These are phyloP conservation scores for Campylomormyrus numenius DNA, from an alignment of 2,113 vertebrate genomes.

Conservation along the genomic window DNA sequence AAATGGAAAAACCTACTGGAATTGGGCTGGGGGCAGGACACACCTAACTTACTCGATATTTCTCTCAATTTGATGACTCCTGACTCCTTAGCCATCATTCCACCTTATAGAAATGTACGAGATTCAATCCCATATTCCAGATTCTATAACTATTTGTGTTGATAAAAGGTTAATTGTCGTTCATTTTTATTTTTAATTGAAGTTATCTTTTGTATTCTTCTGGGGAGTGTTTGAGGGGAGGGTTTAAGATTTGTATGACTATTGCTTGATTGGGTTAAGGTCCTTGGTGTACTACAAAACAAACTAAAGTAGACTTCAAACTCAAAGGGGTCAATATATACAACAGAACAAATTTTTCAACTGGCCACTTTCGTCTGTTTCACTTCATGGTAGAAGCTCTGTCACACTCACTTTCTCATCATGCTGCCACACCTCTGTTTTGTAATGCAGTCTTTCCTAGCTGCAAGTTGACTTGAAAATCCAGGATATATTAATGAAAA, in stretches of 20 bases:
- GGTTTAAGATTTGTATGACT: not conserved
- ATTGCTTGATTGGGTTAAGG: not conserved
- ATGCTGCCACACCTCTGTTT: not conserved
- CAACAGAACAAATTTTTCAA: not conserved
- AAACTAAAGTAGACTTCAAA: not conserved
- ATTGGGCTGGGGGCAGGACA: not conserved
- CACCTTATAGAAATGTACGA: not conserved
- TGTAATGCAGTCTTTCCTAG: not conserved
- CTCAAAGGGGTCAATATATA: not conserved
- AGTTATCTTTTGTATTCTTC: not conserved
- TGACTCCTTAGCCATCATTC: not conserved
- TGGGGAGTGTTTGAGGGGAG: not conserved
- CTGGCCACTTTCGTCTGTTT: not conserved
- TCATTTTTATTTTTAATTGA: not conserved
- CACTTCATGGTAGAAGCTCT: not conserved
- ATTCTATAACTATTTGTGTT: not conserved
- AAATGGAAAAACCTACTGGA: not conserved
- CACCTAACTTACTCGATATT: not conserved
- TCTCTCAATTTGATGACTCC: not conserved
- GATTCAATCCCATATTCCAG: not conserved
- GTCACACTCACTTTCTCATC: not conserved
- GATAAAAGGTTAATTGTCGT: not conserved
- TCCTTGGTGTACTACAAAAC: not conserved
- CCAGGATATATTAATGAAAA: not conserved
- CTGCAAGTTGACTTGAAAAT: not conserved